Percentiles rank a stretch among this genome's conserved stretches.
Conservation (phyloP, 2,888 invertebrate species). For the Plutella xylostella region DNA sequence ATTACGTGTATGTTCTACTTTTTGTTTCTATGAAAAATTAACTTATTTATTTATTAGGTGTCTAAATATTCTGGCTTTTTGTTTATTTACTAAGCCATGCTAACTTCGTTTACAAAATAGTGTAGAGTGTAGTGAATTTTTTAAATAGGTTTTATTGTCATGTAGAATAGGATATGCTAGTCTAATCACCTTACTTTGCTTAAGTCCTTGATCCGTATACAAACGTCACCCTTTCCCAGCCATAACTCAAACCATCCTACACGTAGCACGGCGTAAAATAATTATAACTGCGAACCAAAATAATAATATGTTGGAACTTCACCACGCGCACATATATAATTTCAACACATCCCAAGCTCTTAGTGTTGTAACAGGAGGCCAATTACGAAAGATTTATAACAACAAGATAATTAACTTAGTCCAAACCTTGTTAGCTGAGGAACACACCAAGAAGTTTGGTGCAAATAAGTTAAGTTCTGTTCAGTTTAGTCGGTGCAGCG, state of each 20-base stretch:
- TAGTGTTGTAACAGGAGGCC: slow-evolving; percentile 67
- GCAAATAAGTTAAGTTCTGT: too few species aligned
- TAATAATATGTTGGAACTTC: slow-evolving; percentile 47
- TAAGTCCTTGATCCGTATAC: background rate
- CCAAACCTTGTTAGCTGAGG: slow-evolving; percentile 63
- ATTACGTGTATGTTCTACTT: too few species aligned
- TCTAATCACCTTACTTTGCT: too few species aligned
- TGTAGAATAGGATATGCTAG: too few species aligned
- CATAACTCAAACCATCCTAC: background rate
- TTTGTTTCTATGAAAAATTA: too few species aligned
- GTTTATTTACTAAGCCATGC: too few species aligned
- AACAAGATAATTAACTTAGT: slow-evolving; percentile 70
- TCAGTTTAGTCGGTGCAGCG: too few species aligned
- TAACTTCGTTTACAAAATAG: too few species aligned
- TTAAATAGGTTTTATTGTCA: too few species aligned
- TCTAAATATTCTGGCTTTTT: too few species aligned
- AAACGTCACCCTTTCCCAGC: background rate
- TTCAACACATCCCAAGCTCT: slow-evolving; percentile 63
- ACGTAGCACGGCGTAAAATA: background rate
- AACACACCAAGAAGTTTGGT: slow-evolving; percentile 18
- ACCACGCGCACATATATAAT: slow-evolving; percentile 62
- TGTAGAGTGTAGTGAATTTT: too few species aligned
- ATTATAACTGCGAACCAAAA: slow-evolving; percentile 10
- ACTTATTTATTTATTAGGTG: too few species aligned
- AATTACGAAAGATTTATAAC: slow-evolving; percentile 71